Base-by-base conservation (phyloP, 2,113 vertebrate species). In the Hiodon tergisus region DNA sequence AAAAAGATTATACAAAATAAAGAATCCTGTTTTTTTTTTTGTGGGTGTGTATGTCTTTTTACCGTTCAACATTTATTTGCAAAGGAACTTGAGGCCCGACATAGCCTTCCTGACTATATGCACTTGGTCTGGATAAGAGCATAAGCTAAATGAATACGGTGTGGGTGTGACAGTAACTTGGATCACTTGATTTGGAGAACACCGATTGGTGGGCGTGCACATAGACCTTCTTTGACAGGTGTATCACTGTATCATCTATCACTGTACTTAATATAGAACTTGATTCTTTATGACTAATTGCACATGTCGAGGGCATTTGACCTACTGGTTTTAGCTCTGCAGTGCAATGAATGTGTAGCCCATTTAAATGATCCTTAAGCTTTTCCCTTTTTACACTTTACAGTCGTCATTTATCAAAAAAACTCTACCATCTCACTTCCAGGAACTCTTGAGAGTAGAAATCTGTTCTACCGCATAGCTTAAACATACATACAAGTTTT, bases 301-400 rank as follows among this genome's bases (percentile, higher is more conserved):
- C 73, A 53, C 13, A 68, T 53, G 54, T 67, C 59, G n/a, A 54
- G 54, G 8, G 68, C 68, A 17, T 75, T 54, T 13, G 46, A 5
- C 67, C 69, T 51, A 11, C 63, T 51, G 73, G 53, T 75, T 68
- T 60, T 8, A 51, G 47, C 54, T 52, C 6, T 53, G 9, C 50
- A 46, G 67, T 63, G 7, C 69, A 68, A 75, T 70, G 67, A 76
- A 48, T 70, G 9, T 76, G 47, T 69, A 70, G 58, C 58, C 16
- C 47, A 74, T 31, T 69, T 17, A 76, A 70, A 61, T 62, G 61
- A 59, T 17, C 31, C n/a, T 47, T 48, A 8, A 52, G 6, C 31
- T 67, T 75, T 53, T 68, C 13, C 31, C 11, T 69, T 54, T 69
- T 69, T 53, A n/a, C 13, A 52, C 59, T 55, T 51, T 50, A 59